These are phyloP conservation scores for Phoebastria nigripes DNA, from an alignment of 2,797 vertebrate genomes.

Conservation along the genomic window DNA sequence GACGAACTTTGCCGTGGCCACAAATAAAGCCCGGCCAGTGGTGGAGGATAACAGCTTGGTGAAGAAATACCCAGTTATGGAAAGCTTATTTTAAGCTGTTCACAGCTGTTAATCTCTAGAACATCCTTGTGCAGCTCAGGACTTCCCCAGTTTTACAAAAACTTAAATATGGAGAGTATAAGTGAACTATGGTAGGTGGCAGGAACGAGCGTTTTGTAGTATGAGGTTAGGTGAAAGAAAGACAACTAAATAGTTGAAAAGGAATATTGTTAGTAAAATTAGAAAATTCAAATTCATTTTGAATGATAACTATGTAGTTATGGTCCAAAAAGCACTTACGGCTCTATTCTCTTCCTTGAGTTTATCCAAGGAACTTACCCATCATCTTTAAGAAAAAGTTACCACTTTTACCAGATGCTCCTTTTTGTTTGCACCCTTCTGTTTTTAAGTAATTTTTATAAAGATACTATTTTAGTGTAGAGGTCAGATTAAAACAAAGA, in stretches of 20 bases:
- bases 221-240: neutral
- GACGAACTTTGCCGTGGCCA: neutral
- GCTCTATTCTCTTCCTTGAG: neutral
- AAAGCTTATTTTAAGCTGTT: neutral
- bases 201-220: neutral
- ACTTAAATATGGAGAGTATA: too few relatives aligned
- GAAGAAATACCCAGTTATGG: neutral
- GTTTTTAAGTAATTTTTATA: neutral
- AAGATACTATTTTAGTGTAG: neutral
- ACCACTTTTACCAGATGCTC: neutral
- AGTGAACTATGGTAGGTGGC: neutral
- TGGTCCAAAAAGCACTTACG: rapidly evolving
- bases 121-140: neutral
- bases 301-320: too few relatives aligned
- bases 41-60: neutral
- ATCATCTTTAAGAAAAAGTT: neutral
- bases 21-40: neutral
- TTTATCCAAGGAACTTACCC: neutral
- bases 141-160: neutral
- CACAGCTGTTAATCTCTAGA: neutral
- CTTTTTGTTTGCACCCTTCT: neutral
- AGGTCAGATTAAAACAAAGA: too few relatives aligned
- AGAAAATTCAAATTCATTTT: neutral
- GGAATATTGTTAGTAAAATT: too few relatives aligned
- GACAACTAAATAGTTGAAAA: too few relatives aligned